phyloP scores from a whole-genome alignment of 2,113 vertebrate species.

The Erythrocercus mccallii region DNA sequence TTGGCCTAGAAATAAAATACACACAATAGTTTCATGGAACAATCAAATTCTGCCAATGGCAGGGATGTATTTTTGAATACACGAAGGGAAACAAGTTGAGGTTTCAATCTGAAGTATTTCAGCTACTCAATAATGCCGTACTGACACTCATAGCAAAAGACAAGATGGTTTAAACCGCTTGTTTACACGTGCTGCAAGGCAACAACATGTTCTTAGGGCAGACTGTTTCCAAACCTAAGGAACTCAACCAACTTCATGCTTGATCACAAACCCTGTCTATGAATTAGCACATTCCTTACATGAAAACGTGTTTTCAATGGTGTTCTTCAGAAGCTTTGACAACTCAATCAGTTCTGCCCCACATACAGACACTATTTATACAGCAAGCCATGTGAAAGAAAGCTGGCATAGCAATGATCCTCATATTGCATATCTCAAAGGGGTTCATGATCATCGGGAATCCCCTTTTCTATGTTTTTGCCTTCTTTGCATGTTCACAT shows the following conservation, averaged over 20 bases:
- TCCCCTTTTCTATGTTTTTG: neutral
- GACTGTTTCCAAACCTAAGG: neutral
- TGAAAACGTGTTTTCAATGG: fast-evolving
- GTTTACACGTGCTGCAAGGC: neutral
- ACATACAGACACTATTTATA: neutral
- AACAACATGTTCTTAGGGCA: neutral
- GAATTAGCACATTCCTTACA: neutral
- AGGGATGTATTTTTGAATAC: neutral
- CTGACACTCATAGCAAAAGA: neutral
- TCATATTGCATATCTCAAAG: neutral
- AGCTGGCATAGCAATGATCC: neutral
- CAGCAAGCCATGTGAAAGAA: neutral
- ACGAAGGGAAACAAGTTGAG: neutral
- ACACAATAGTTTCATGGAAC: constrained; percentile 17
- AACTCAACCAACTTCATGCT: neutral
- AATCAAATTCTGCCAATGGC: neutral
- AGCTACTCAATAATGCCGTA: neutral
- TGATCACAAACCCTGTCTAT: neutral
- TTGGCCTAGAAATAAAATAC: constrained; percentile 81
- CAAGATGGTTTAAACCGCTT: neutral
- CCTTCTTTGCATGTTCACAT: neutral
- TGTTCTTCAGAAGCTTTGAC: neutral
- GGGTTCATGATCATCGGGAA: neutral
- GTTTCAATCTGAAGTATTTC: neutral
- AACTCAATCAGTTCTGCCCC: neutral